Evolutionary conservation across 2,113 vertebrate species (phyloP).

Genomic region (Sinocyclocheilus anshuiensis): DNA sequence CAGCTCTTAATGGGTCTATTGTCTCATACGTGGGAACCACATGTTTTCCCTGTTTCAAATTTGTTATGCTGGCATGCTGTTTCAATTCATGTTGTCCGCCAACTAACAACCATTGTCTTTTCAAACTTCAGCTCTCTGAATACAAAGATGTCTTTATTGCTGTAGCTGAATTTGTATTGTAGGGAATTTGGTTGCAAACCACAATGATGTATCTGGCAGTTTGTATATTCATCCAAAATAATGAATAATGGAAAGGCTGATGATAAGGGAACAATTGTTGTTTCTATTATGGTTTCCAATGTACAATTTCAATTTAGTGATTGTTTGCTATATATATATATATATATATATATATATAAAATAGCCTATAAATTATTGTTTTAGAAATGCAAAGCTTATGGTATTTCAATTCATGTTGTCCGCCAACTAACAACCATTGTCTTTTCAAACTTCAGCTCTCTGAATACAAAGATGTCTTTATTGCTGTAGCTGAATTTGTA

Average conservation of each 20-base stretch:
- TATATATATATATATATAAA: no score
- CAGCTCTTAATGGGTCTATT: slow-evolving; percentile 5
- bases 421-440: neutral
- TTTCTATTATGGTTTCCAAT: neutral
- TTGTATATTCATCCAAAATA: slow-evolving; percentile 28
- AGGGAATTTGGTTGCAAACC: slow-evolving; percentile 14
- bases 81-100: slow-evolving; percentile 1
- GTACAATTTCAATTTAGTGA: neutral
- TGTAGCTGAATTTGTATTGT: neutral
- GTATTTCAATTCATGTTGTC: slow-evolving; percentile 3
- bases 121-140: neutral
- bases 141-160: slow-evolving; percentile 33
- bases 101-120: slow-evolving; percentile 17
- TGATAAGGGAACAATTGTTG: slow-evolving; percentile 17
- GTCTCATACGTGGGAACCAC: neutral
- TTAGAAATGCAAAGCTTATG: no score
- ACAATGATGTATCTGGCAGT: slow-evolving; percentile 22
- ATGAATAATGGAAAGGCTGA: slow-evolving; percentile 17
- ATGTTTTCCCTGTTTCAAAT: neutral
- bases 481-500: neutral
- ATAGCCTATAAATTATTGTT: no score
- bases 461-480: slow-evolving; percentile 34
- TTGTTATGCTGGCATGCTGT: neutral
- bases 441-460: slow-evolving; percentile 21
- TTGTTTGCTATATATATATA: neutral